Evolutionary conservation across 2,888 invertebrate species (phyloP), one percentile per base, ranked within the genome.

Genomic region (Hyalella azteca): DNA sequence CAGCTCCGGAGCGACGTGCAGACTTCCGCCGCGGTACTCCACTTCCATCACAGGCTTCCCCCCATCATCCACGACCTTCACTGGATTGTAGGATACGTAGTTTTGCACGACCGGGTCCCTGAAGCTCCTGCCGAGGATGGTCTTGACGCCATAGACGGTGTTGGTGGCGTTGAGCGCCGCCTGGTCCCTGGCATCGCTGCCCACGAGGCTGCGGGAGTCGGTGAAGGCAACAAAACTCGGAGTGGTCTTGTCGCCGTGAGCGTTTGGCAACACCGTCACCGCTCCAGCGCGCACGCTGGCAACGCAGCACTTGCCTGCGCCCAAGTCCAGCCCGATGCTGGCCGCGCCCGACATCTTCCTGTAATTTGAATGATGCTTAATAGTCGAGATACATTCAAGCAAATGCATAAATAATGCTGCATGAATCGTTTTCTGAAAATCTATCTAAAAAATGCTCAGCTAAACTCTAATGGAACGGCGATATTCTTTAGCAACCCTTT

Each of bases 291-390:
- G 66, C 15, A 66, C 36, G 4, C 36, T 36, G 66, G 66, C 66
- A 13, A 66, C 66, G 36, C 66, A 66, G 66, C 66, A 66, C 5
- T 66, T 66, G 36, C 66, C n/a, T 32, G 66, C 19, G 39, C 66
- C 66, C 36, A 66, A 36, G 66, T 66, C 66, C 19, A 66, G 11
- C 11, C 66, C 66, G 36, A 66, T 66, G 39, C 36, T 66, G 4
- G 66, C 9, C 36, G 13, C 36, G 15, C n/a, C 36, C 4, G 7
- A 15, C 66, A 36, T 32, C 19, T 22, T 19, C 19, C 26, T 59
- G 59, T 3, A 26, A 22, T 29, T 13, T 5, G 29, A 59, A 59
- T n/a, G n/a, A n/a, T n/a, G n/a, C n/a, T n/a, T n/a, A n/a, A n/a
- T n/a, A n/a, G n/a, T n/a, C n/a, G n/a, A n/a, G n/a, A n/a, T n/a